Percentiles rank a stretch among this genome's conserved stretches.
Evolutionary conservation across 2,113 vertebrate genomes (phyloP).

Genomic region (Herpetotheres cachinnans): DNA sequence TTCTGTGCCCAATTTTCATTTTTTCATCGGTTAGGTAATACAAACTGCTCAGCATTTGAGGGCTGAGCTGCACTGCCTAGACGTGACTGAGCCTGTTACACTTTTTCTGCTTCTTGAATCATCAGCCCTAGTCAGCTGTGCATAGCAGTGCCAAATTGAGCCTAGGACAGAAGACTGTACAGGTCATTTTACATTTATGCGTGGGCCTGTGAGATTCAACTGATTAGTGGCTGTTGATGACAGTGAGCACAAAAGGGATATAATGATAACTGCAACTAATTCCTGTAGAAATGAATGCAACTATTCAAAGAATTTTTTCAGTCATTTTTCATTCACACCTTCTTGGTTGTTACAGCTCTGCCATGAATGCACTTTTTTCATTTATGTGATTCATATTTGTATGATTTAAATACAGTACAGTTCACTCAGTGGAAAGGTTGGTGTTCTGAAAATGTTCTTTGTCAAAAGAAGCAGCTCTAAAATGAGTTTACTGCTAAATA

Average conservation of each 20-base stretch:
- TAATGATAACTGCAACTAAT: background rate
- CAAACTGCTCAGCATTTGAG: background rate
- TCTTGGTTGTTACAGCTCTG: background rate
- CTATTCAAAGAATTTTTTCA: background rate
- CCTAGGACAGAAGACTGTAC: background rate
- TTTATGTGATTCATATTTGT: background rate
- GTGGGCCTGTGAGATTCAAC: background rate
- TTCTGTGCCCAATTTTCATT: background rate
- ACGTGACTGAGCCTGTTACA: background rate
- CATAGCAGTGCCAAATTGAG: background rate
- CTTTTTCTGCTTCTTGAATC: background rate
- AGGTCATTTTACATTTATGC: background rate
- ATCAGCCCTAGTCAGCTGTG: background rate
- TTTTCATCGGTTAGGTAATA: background rate
- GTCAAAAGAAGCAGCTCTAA: background rate
- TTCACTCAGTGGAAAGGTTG: background rate
- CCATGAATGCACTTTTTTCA: background rate
- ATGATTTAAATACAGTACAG: background rate
- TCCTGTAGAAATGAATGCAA: conserved; percentile 26
- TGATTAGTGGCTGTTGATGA: background rate
- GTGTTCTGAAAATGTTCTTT: background rate
- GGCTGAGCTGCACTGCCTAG: background rate
- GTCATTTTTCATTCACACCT: background rate
- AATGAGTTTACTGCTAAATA: background rate
- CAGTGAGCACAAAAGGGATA: background rate